Evolutionary conservation across 2,797 vertebrate genomes (phyloP).

Genomic region (Pipistrellus pipistrellus): DNA sequence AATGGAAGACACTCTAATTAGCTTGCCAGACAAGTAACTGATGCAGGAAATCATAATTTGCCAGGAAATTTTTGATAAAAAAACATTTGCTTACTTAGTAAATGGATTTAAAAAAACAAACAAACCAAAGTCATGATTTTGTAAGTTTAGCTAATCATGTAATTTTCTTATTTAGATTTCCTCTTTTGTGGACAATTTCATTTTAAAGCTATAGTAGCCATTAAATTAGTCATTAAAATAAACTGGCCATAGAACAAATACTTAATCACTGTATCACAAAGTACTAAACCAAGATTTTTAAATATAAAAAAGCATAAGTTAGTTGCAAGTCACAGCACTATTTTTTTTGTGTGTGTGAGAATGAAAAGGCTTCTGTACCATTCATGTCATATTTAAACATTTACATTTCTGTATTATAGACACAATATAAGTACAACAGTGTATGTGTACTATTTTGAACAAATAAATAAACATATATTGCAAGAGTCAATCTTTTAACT

Average conservation of each 20-base stretch:
- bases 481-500: not conserved
- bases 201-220: not conserved
- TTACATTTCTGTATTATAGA: not conserved
- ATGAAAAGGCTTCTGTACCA: not conserved
- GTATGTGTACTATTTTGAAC: not conserved
- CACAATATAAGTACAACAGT: not conserved
- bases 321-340: not conserved
- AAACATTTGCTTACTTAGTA: not conserved
- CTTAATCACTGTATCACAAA: not conserved
- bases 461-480: not conserved
- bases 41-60: not conserved
- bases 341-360: not conserved
- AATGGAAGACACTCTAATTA: not conserved
- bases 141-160: not conserved
- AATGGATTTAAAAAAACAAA: not conserved
- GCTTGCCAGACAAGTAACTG: not conserved
- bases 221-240: slow-evolving; percentile 12
- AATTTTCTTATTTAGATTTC: not conserved
- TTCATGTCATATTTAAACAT: slow-evolving; percentile 1
- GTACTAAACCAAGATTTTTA: not conserved
- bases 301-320: not conserved
- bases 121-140: slow-evolving; percentile 10
- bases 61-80: not conserved
- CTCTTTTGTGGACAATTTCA: not conserved
- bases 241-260: not conserved